Evolutionary conservation across 2,113 vertebrate genomes (phyloP).

Genomic region (Anseranas semipalmata): DNA sequence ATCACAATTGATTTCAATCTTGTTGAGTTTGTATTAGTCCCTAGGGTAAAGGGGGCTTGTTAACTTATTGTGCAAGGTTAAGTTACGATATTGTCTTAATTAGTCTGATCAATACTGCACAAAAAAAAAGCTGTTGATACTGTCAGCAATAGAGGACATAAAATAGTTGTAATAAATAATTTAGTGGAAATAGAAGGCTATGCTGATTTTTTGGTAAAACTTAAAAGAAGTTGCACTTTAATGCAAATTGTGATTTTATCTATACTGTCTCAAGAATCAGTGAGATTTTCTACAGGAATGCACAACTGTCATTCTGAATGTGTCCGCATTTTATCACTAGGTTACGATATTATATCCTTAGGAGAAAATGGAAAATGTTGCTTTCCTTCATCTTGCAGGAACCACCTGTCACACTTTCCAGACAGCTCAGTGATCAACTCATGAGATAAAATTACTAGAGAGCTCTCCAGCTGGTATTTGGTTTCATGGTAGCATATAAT

Average conservation of each 20-base stretch:
- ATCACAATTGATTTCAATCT: constrained; percentile 22
- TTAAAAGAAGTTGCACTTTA: not conserved
- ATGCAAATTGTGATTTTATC: not conserved
- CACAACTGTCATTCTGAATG: not conserved
- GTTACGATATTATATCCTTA: not conserved
- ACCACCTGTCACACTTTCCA: not conserved
- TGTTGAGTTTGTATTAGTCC: not conserved
- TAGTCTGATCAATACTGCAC: constrained; percentile 10
- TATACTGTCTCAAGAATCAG: not conserved
- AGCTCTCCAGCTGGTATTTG: not conserved
- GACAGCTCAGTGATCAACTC: not conserved
- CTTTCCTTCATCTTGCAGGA: not conserved
- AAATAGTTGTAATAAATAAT: not conserved
- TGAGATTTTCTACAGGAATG: not conserved
- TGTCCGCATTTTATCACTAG: not conserved
- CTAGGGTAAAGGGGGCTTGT: not conserved
- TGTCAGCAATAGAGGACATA: not conserved
- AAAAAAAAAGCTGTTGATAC: not conserved
- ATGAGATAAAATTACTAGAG: not conserved
- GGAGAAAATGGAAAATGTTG: not conserved
- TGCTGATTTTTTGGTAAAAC: not conserved
- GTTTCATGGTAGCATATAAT: not conserved
- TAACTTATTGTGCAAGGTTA: not conserved
- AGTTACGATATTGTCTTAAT: not conserved
- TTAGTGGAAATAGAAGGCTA: not conserved